Base-by-base conservation (phyloP, 2,113 vertebrate genomes). In the Rhinopomastus cyanomelas region DNA sequence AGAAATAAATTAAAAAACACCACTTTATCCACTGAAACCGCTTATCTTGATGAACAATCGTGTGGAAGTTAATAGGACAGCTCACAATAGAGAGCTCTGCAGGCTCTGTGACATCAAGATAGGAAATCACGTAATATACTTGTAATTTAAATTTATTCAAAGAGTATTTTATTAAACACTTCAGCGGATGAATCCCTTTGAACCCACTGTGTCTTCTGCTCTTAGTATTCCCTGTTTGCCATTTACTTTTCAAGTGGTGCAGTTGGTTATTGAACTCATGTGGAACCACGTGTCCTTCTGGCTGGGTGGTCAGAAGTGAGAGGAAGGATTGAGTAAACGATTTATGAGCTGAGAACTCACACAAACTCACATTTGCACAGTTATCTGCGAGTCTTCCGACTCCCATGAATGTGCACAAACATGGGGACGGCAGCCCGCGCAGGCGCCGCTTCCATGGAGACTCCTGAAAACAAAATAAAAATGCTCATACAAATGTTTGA, bases 101-200 rank as follows among this genome's bases (percentile, higher is more conserved):
- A 27, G 80, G 86, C 87, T 72, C 68, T 73, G 48, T 79, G 87
- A 85, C 92, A 92, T 88, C 88, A 82, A 89, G 81, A 87, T 93
- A 88, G 5, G 64, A 79, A 92, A 89, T 79, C 89, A 91, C 88
- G 83, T 61, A 82, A 84, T 64, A 36, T 65, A 81, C 85, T 95
- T 94, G 91, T 85, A 88, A 85, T 93, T 96, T 93, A 87, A 89
- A 92, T 87, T 89, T 87, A 92, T 95, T 95, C 91, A 72, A 64
- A 90, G 80, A 80, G 88, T 82, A 68, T 80, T 95, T 92, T 93
- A 94, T 92, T 90, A 88, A 92, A 68, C 74, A 74, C 92, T 95
- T 90, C 79, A 80, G 56, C 51, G 6, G 68, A 57, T 53, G 73
- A 89, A 94, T 88, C 9, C 48, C 88, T 93, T 85, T 75, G 90